A percentile compares a stretch with the other conserved stretches of the same genome.
These are phyloP conservation scores for Lytechinus pictus DNA, from an alignment of 35 echinoderm and acorn worm genomes.

Conservation along the genomic window DNA sequence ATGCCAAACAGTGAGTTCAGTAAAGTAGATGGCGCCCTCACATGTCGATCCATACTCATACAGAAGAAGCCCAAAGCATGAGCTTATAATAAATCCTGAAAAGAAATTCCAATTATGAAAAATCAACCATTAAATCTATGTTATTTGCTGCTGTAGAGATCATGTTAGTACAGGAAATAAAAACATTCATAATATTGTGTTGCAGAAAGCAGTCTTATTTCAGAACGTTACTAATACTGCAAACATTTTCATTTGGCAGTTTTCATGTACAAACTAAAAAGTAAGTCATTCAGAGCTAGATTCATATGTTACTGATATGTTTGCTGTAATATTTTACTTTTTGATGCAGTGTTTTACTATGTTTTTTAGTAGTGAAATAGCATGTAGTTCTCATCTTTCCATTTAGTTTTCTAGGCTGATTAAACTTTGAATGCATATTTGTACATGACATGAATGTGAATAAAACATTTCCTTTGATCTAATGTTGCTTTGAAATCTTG, in stretches of 20 bases:
- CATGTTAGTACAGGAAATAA: not conserved
- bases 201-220: not conserved
- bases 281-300: not conserved
- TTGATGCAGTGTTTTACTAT: not conserved
- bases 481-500: not conserved
- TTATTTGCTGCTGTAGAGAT: not conserved
- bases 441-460: no score
- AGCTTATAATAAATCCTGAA: not conserved
- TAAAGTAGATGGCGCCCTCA: slow-evolving; percentile 85
- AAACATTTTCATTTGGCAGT: not conserved
- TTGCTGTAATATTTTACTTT: not conserved
- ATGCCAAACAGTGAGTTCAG: slow-evolving; percentile 84
- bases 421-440: not conserved
- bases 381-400: no score
- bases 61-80: slow-evolving; percentile 77
- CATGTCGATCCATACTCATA: slow-evolving; percentile 81
- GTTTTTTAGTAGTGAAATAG: no score
- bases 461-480: not conserved
- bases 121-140: not conserved
- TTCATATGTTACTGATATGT: not conserved
- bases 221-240: not conserved
- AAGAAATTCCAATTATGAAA: not conserved
- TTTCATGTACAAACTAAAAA: not conserved
- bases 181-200: not conserved
- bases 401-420: not conserved